Percentiles rank a stretch among this genome's conserved stretches.
Conservation (phyloP, 2,113 vertebrate species). For the Plecotus auritus region DNA sequence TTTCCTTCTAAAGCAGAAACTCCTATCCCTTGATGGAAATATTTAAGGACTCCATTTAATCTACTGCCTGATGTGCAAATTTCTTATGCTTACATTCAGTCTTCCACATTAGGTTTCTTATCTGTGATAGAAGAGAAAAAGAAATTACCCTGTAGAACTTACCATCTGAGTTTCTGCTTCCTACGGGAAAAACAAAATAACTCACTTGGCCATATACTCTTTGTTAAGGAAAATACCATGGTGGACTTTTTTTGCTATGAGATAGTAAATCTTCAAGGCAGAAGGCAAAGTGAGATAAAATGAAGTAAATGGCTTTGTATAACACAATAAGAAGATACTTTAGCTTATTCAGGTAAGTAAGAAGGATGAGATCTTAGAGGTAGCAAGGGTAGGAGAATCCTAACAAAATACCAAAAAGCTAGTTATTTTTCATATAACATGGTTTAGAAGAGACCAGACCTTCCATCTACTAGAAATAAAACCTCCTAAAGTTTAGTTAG, state of each 20-base stretch:
- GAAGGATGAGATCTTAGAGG: background rate
- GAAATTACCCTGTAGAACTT: conserved; percentile 18
- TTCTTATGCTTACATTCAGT: background rate
- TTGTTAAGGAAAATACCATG: background rate
- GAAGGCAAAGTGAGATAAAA: conserved; percentile 39
- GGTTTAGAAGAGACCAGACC: background rate
- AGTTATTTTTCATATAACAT: background rate
- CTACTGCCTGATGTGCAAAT: background rate
- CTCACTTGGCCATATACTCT: background rate
- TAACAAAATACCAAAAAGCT: background rate
- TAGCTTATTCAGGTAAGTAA: background rate
- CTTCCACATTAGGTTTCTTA: background rate
- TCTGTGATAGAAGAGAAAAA: conserved; percentile 20
- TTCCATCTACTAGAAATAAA: background rate
- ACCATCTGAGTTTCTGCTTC: conserved; percentile 17
- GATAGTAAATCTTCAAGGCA: conserved; percentile 30
- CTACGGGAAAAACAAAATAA: background rate
- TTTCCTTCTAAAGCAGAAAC: background rate
- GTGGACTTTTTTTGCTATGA: background rate
- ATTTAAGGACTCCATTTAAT: background rate
- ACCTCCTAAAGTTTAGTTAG: background rate
- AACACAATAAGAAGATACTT: background rate
- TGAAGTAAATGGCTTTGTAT: background rate
- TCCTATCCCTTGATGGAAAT: background rate
- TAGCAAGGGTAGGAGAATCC: background rate